These are phyloP conservation scores for Subacronicta megacephala DNA, from an alignment of 2,888 invertebrate species.

Conservation along the genomic window DNA sequence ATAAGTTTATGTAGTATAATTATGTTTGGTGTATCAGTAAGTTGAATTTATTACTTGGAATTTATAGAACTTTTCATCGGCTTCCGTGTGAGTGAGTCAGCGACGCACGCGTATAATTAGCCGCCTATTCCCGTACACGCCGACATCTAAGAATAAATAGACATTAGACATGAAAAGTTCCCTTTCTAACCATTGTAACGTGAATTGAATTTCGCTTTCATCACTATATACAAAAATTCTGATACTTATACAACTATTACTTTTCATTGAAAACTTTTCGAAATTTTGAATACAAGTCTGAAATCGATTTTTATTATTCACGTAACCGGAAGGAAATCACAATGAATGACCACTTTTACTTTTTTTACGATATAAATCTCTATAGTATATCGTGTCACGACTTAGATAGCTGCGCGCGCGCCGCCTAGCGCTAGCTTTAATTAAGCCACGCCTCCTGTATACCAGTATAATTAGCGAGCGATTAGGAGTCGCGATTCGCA, in stretches of 20 bases:
- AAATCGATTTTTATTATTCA: conserved; percentile 42
- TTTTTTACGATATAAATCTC: conserved; percentile 45
- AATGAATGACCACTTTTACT: conserved; percentile 49
- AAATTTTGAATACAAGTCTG: conserved; percentile 26
- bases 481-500: conserved; percentile 48
- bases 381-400: conserved; percentile 30
- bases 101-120: conserved; percentile 75
- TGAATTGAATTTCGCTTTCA: conserved; percentile 41
- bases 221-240: conserved; percentile 21
- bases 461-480: conserved; percentile 54
- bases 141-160: conserved; percentile 49
- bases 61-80: conserved; percentile 79
- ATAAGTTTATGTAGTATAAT: conserved; percentile 24
- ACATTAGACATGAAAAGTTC: conserved; percentile 46
- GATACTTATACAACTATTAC: conserved; percentile 26
- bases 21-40: conserved; percentile 39
- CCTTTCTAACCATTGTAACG: conserved; percentile 38
- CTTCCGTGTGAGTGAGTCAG: conserved; percentile 80
- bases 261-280: conserved; percentile 35
- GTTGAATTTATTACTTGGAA: conserved; percentile 76
- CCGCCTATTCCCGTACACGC: conserved; percentile 71
- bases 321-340: conserved; percentile 27
- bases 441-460: conserved; percentile 57
- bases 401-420: conserved; percentile 33
- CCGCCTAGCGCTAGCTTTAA: conserved; percentile 43